These are phyloP conservation scores for Drosophila grimshawi DNA, from an alignment of 1,140 invertebrate species.

Conservation along the genomic window DNA sequence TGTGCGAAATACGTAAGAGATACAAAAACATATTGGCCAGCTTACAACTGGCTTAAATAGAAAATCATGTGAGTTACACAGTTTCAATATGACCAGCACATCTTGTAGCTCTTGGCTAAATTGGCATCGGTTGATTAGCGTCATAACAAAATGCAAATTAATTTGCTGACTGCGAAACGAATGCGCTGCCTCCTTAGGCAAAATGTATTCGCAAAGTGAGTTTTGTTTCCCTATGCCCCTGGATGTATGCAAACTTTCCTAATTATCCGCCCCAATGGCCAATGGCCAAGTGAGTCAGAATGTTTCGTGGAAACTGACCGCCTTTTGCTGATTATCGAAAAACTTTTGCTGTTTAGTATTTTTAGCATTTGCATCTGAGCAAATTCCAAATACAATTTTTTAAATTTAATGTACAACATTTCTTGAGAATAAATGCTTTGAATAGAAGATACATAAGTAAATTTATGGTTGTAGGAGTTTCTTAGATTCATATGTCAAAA, in stretches of 20 bases:
- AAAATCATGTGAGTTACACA: background rate
- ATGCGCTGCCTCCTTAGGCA: background rate
- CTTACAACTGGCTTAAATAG: background rate
- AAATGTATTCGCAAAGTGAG: background rate
- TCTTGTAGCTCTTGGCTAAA: background rate
- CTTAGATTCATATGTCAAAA: no score
- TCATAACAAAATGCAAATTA: constrained; percentile 16
- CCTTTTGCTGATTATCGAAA: constrained; percentile 4
- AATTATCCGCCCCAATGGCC: constrained; percentile 69
- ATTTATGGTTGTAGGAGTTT: background rate
- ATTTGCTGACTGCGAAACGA: background rate
- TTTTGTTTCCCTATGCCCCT: constrained; percentile 15
- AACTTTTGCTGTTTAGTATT: constrained; percentile 57
- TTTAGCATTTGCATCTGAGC: constrained; percentile 4
- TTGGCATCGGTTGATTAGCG: background rate
- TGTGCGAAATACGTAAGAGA: background rate
- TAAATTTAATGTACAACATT: constrained; percentile 60
- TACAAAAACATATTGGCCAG: background rate
- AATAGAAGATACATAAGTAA: background rate
- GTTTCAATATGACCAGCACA: background rate
- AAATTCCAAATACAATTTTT: constrained; percentile 41
- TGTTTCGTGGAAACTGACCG: background rate
- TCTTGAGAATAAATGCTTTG: constrained; percentile 18
- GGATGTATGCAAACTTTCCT: constrained; percentile 72
- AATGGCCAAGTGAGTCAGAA: constrained; percentile 33